Base-by-base conservation (phyloP, 2,797 vertebrate species). In the Sphenodon punctatus region DNA sequence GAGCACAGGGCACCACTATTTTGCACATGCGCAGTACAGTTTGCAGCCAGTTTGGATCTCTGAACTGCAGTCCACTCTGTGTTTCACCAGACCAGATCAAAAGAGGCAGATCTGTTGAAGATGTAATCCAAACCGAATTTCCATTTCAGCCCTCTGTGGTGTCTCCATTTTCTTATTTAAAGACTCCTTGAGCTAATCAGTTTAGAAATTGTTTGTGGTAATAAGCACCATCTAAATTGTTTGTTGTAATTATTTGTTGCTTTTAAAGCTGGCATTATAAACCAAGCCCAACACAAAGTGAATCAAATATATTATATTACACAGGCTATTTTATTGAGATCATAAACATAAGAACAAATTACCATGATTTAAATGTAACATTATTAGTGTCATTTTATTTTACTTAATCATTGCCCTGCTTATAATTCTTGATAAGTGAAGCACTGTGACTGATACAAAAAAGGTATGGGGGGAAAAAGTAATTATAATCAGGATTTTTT, bases 201-300 rank as follows among this genome's bases (percentile, higher is more conserved):
- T 78, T 58, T 67, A 43, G 59, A 89, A 83, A 4, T 67, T 92
- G 78, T 84, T 89, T 90, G 65, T 82, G 34, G 43, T 45, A 88
- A 87, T 74, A 89, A 75, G 10, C 22, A 73, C 3, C 19, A 76
- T 51, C 11, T 71, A 89, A 92, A 86, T 68, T 75, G 53, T 5
- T 64, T 82, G 75, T 46, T 89, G 42, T 86, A 92, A 78, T 87
- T 92, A 88, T 89, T 86, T 88, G 69, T 91, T 90, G 39, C 48
- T 90, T 94, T 88, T 71, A 78, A 91, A 89, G 64, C 17, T 61
- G 61, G 65, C 17, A 8, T 34, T 90, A 85, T 84, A 84, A 88
- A 56, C 1, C 19, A 76, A 38, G 15, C 76, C 42, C 76, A 56
- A 42, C 43, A 72, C 65, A 82, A 68, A 30, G 71, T 87, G 53